Evolutionary conservation across 2,888 invertebrate genomes (phyloP).

Genomic region (Dasypolia templi): DNA sequence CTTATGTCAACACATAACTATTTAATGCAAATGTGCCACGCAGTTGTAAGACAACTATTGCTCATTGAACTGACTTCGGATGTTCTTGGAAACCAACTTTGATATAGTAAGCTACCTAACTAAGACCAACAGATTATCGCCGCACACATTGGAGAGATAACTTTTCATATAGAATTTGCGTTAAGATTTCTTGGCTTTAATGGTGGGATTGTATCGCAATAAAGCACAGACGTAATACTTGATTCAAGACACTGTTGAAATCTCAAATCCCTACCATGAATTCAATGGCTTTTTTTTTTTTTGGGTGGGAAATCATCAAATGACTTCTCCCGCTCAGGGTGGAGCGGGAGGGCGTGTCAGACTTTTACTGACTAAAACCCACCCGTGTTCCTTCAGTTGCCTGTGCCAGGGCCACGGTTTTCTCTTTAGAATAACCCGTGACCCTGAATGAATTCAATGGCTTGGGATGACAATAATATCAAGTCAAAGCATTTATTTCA

Average conservation of each 20-base stretch:
- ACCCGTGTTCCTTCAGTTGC: too few relatives aligned
- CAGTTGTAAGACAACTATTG: conserved; percentile 3
- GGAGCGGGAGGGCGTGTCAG: too few relatives aligned
- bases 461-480: background rate
- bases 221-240: background rate
- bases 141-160: background rate
- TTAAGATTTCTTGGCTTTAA: background rate
- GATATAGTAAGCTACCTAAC: background rate
- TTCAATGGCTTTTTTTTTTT: too few relatives aligned
- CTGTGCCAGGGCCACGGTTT: too few relatives aligned
- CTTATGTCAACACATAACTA: background rate
- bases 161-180: background rate
- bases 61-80: conserved; percentile 5
- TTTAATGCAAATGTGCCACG: background rate
- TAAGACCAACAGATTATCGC: background rate
- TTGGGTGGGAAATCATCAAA: too few relatives aligned
- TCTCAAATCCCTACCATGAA: background rate
- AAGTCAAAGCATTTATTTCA: too few relatives aligned
- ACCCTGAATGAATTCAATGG: background rate
- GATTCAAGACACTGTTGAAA: background rate
- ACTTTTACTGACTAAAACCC: too few relatives aligned
- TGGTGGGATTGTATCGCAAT: background rate
- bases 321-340: too few relatives aligned
- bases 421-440: too few relatives aligned
- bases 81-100: conserved; percentile 20